phyloP scores from a whole-genome alignment of 2,797 vertebrate genomes.

The Alauda arvensis region DNA sequence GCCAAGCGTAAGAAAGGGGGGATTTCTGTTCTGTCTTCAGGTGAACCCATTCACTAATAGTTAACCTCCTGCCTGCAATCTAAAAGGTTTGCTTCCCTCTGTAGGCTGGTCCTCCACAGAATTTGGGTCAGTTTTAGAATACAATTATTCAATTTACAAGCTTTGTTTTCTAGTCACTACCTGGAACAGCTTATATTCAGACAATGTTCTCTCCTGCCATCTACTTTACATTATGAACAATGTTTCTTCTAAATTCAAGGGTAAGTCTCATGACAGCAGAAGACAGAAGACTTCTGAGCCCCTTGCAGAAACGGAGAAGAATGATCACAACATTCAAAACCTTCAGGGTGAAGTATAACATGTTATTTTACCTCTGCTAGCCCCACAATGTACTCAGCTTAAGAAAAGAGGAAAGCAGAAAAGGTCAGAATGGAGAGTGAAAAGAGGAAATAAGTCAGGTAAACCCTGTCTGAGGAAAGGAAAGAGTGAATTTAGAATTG shows the following conservation, averaged over 20 bases:
- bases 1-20: background rate
- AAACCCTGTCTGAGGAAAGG: background rate
- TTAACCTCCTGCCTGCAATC: background rate
- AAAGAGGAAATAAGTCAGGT: constrained; percentile 18
- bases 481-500: background rate
- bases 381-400: background rate
- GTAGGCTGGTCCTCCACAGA: background rate
- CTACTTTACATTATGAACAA: background rate
- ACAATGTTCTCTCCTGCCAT: background rate
- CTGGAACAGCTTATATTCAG: background rate
- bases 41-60: background rate
- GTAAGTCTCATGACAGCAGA: background rate
- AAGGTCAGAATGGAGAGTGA: background rate
- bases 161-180: background rate
- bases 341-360: background rate
- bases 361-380: background rate
- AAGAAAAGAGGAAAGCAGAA: constrained; percentile 5
- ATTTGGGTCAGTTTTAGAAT: constrained; percentile 14
- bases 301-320: background rate
- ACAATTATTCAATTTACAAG: background rate
- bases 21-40: background rate
- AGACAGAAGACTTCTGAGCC: background rate
- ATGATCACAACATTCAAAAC: background rate
- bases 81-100: background rate
- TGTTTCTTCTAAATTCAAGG: background rate